Evolutionary conservation across 2,113 vertebrate genomes (phyloP), one percentile per base, ranked within the genome.

Genomic region (Ctenomys sociabilis): DNA sequence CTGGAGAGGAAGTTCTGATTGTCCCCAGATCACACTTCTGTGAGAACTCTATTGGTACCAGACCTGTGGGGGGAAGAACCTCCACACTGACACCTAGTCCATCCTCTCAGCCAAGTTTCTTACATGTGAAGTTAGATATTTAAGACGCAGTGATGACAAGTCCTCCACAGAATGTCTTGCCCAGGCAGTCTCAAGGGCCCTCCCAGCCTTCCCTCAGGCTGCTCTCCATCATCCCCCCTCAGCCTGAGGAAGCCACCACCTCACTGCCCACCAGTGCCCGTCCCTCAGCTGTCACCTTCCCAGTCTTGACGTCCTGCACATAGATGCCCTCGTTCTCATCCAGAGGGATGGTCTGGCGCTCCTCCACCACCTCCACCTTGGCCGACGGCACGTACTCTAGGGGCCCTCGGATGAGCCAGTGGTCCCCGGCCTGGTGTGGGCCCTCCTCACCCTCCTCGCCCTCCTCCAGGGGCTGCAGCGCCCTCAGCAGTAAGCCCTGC

Each of bases 281-380:
- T 0, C 70, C 88, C 61, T 30, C 32, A 8, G 35, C 82, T 3
- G 21, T 92, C 70, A 99, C 99, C 99, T 99, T 99, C 59, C 99
- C 99, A 0, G 98, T 99, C 92, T 99, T 99, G 96, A 99, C 98
- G 94, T 99, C 99, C 2, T 99, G 96, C 90, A 99, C 99, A 1
- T 99, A 99, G 97, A 99, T 99, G 11, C 99, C 99, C 94, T 99
- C 99, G 0, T 99, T 99, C 97, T 99, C 99, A 2, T 99, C 99
- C 97, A 99, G 96, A 0, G 99, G 99, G 95, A 99, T 99, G 37
- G 99, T 98, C 19, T 98, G 97, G 0, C 99, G 98, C 2, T 95
- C 97, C 73, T 99, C 97, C 84, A 99, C 0, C 92, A 99, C 99
- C 93, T 99, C 98, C 94, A 99, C 99, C 0, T 98, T 92, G 1